phyloP scores from a whole-genome alignment of 2,888 invertebrate species.

The Pristionchus maxplancki region DNA sequence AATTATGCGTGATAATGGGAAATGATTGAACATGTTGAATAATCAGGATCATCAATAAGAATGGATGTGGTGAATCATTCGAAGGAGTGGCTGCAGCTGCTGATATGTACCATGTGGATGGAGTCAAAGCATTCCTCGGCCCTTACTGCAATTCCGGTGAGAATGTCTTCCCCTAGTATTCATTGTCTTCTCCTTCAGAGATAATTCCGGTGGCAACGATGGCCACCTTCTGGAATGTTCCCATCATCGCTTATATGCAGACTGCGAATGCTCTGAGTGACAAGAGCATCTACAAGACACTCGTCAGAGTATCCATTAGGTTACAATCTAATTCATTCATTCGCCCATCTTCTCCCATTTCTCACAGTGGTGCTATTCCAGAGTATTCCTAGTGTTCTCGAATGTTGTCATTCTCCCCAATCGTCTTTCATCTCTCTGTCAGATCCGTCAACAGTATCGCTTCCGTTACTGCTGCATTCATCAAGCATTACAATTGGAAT shows the following conservation, averaged over 20 bases:
- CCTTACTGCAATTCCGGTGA: conserved; percentile 64
- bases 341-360: background rate
- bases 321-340: background rate
- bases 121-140: conserved; percentile 64
- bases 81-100: conserved; percentile 67
- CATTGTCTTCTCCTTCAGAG: conserved; percentile 54
- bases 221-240: conserved; percentile 66
- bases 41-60: conserved; percentile 53
- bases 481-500: conserved; percentile 58
- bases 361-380: conserved; percentile 55
- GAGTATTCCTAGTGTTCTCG: conserved; percentile 48
- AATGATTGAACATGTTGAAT: background rate
- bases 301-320: conserved; percentile 55
- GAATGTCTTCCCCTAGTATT: background rate
- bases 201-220: conserved; percentile 64
- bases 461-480: conserved; percentile 59
- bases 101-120: conserved; percentile 61
- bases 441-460: conserved; percentile 58
- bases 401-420: background rate
- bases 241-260: conserved; percentile 65
- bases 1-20: background rate
- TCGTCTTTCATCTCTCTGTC: conserved; percentile 40
- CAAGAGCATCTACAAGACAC: conserved; percentile 71
- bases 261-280: conserved; percentile 67
- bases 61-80: conserved; percentile 64